Evolutionary conservation across 2,113 vertebrate species (phyloP).

Genomic region (Megaleporinus macrocephalus): DNA sequence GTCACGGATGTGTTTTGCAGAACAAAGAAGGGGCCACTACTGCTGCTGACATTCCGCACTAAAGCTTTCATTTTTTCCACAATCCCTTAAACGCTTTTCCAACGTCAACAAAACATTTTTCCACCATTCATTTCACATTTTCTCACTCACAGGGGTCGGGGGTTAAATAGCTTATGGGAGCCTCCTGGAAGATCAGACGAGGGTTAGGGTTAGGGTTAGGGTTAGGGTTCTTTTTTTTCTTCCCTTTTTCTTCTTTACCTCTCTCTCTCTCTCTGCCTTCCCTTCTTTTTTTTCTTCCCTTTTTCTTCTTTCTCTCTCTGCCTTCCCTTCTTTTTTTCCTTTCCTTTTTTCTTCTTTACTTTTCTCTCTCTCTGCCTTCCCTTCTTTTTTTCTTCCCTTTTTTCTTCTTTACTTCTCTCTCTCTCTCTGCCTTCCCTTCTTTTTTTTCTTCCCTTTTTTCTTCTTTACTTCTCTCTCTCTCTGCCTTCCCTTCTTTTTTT

Average conservation of each 20-base stretch:
- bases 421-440: not conserved
- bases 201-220: too few relatives aligned
- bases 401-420: not conserved
- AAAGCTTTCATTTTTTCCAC: constrained; percentile 11
- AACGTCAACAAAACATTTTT: not conserved
- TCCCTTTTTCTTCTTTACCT: too few relatives aligned
- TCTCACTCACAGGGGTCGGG: not conserved
- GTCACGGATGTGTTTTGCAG: not conserved
- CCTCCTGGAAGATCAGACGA: constrained; percentile 1
- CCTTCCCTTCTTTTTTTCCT: too few relatives aligned
- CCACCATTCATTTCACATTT: constrained; percentile 18
- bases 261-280: too few relatives aligned
- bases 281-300: not conserved
- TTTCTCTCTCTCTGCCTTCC: not conserved
- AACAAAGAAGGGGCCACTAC: not conserved
- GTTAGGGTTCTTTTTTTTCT: not conserved
- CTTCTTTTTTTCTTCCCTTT: not conserved
- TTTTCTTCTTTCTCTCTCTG: not conserved
- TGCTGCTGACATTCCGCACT: constrained; percentile 19
- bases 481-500: not conserved
- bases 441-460: not conserved
- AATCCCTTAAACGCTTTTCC: constrained; percentile 1
- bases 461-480: not conserved
- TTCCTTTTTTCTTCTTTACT: too few relatives aligned
- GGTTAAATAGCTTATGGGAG: constrained; percentile 1